phyloP scores from a whole-genome alignment of 2,888 invertebrate species.

The Cantharis flavilabris region DNA sequence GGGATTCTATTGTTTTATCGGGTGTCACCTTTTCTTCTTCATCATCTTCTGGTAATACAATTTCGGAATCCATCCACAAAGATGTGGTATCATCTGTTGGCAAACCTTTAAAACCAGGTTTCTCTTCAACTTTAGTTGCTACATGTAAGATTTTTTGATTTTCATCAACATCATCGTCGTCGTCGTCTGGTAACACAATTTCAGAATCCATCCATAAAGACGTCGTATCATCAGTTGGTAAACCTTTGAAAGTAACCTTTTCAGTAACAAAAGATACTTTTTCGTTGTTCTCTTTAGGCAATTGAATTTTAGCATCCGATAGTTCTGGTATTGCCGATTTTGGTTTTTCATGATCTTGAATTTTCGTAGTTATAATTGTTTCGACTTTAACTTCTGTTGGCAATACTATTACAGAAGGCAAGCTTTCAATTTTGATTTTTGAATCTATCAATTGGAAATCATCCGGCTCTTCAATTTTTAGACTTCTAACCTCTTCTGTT shows the following conservation, averaged over 20 bases:
- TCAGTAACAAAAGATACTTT: not conserved
- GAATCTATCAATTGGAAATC: not conserved
- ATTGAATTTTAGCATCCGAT: not conserved
- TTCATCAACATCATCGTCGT: too few relatives aligned
- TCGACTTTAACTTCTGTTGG: not conserved
- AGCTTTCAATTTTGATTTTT: not conserved
- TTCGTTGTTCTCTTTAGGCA: not conserved
- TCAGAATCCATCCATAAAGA: slow-evolving; percentile 34
- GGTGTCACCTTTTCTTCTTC: not conserved
- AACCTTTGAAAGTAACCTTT: slow-evolving; percentile 29
- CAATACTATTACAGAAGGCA: not conserved
- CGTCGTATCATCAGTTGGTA: slow-evolving; percentile 38
- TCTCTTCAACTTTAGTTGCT: not conserved
- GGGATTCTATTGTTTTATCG: not conserved
- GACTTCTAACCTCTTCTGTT: not conserved
- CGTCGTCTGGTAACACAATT: slow-evolving; percentile 20
- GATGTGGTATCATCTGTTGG: slow-evolving; percentile 14
- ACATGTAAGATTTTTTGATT: too few relatives aligned
- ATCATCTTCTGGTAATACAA: slow-evolving; percentile 18
- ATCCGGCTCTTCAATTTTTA: not conserved
- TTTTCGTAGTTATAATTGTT: not conserved
- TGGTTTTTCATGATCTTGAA: not conserved
- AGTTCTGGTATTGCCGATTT: too few relatives aligned
- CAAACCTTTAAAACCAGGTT: slow-evolving; percentile 16
- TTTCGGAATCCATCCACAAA: slow-evolving; percentile 20